Base-by-base conservation (phyloP, 2,888 invertebrate species). In the Lathronympha strigana region DNA sequence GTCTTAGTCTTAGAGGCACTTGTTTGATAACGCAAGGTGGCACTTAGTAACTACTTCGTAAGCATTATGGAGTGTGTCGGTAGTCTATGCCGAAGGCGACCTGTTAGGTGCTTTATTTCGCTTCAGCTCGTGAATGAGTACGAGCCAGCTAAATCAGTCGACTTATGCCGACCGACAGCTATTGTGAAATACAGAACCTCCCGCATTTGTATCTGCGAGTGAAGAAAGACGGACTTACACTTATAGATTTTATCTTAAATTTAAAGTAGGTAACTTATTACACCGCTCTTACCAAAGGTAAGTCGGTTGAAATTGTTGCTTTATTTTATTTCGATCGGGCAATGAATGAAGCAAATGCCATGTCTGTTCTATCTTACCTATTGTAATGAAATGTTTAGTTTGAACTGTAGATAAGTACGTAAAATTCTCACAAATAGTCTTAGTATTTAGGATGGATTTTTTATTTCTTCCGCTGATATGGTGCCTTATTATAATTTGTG, bases 81-180 rank as follows among this genome's bases (percentile, higher is more conserved):
- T 83, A 81, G 68, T 86, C 83, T 84, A 74, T 83, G 84, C 68
- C 73, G 66, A 75, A 72, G 76, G 79, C 76, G 76, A 79, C 76
- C 72, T 73, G 76, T 76, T 74, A 71, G 75, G 76, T 76, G 79
- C 77, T 78, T 81, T 79, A 79, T 83, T 57, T 83, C 79, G 81
- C 78, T 81, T 81, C 77, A 82, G 79, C 79, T 79, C 77, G n/a
- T n/a, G 79, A 80, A 76, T 84, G 81, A 83, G 84, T 84, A 82
- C 79, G 79, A 77, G 76, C 69, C 73, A 73, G 79, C 77, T 80
- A 84, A 81, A 85, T 86, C 84, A 82, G 81, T 78, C 76, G 76
- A 75, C 75, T 76, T 79, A 75, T 78, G 78, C 72, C 75, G 78
- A 77, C 79, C 73, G 76, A 76, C 78, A 71, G 78, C 70, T 71